Base-by-base conservation (phyloP, 2,113 vertebrate genomes). In the Oreochromis spilurus region DNA sequence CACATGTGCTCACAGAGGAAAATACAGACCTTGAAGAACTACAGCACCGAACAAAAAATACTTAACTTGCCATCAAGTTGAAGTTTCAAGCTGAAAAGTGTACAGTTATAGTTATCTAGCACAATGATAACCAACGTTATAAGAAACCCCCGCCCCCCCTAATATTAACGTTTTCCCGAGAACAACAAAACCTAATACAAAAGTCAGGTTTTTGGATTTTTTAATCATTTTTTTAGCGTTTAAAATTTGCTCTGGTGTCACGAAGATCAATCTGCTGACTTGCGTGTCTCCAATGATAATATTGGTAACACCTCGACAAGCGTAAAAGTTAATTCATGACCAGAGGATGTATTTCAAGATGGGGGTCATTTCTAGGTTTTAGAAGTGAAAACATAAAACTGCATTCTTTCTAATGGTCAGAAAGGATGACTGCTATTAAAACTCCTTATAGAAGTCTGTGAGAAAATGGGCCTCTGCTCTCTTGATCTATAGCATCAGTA, bases 1-100 rank as follows among this genome's bases (percentile, higher is more conserved):
- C 17, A 34, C 24, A 0, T 13, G 24, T 13, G 26, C 45, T n/a
- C 26, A n/a, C 0, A 34, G 45, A 77, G 72, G 17, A 52, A 52
- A 77, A 31, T 31, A 52, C 16, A 9, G 29, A 31, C 45, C 16
- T 12, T 34, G 45, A 77, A 31, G 24, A n/a, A n/a, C 17, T 52
- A 31, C 1, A n/a, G 72, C 3, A n/a, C 36, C 0, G 21, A 67
- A 67, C 6, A 38, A 62, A 34, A 62, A 62, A 65, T 65, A 65
- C 17, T 38, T 38, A 67, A 40, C 19, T 67, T 67, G 7, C 19
- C 36, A 43, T 24, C 38, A 0, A 45, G 14, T 48, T 48, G 16
- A 48, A 19, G 67, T 72, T 72, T 24, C 8, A 72, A 62, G 11
- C 11, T 57, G 21, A 57, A 24, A 54, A 24, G 9, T 21, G n/a